phyloP scores from a whole-genome alignment of 2,797 vertebrate species.

The Serranus cabrilla region DNA sequence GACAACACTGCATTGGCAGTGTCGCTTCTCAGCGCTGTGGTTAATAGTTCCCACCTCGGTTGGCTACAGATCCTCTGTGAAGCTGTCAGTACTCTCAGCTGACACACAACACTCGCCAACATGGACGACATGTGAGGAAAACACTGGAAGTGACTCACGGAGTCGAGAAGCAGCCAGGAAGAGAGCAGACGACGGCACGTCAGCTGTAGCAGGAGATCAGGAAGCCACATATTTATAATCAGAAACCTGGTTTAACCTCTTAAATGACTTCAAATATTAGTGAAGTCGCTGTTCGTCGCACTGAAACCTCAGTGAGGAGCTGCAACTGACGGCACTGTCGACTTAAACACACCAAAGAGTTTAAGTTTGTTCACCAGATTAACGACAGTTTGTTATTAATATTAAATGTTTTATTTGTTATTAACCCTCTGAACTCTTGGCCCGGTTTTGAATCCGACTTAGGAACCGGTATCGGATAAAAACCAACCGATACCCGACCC shows the following conservation, averaged over 20 bases:
- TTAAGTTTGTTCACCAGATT: too few relatives aligned
- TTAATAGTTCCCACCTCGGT: conserved; percentile 83
- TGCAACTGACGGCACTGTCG: too few relatives aligned
- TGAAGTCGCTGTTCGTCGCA: neutral
- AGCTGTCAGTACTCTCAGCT: conserved; percentile 54
- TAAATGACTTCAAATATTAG: neutral
- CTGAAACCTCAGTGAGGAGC: too few relatives aligned
- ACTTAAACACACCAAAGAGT: too few relatives aligned
- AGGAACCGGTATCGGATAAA: too few relatives aligned
- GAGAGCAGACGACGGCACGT: neutral
- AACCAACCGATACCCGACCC: too few relatives aligned
- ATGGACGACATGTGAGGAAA: conserved; percentile 52
- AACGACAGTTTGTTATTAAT: too few relatives aligned
- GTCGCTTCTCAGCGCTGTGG: conserved; percentile 47
- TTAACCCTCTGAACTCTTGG: too few relatives aligned
- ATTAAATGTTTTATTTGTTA: too few relatives aligned
- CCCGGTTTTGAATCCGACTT: too few relatives aligned
- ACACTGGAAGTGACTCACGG: conserved; percentile 47
- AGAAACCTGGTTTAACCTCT: neutral
- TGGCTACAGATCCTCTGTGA: conserved; percentile 80
- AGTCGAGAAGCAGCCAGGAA: neutral
- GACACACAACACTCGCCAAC: conserved; percentile 58
- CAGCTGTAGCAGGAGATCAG: neutral
- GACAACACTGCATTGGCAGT: conserved; percentile 63
- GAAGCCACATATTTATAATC: neutral